Evolutionary conservation across 2,888 invertebrate genomes (phyloP).

Genomic region (Synergus laeviventris): DNA sequence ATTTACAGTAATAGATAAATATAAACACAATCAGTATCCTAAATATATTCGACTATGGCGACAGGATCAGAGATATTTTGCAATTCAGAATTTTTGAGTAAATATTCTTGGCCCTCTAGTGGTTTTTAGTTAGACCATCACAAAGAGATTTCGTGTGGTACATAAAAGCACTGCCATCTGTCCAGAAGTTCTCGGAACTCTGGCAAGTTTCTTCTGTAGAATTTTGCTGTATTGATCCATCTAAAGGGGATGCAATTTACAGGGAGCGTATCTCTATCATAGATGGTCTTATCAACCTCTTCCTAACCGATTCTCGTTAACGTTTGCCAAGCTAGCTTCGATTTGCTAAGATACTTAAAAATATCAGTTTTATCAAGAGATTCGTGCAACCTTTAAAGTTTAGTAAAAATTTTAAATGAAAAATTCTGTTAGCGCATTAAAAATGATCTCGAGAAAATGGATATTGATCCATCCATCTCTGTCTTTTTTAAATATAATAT

Average conservation of each 20-base stretch:
- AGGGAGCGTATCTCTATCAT: constrained; percentile 40
- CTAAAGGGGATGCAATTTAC: constrained; percentile 12
- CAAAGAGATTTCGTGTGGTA: constrained; percentile 44
- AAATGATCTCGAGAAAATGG: no score
- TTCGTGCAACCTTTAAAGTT: no score
- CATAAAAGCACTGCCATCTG: constrained; percentile 58
- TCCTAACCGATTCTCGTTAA: constrained; percentile 71
- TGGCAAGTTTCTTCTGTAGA: constrained; percentile 39
- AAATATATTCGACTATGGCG: no score
- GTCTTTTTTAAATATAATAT: not conserved
- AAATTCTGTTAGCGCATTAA: no score
- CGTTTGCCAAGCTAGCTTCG: not conserved
- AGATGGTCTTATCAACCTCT: constrained; percentile 58
- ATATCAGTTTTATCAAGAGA: not conserved
- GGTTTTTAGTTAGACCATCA: not conserved
- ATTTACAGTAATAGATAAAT: no score
- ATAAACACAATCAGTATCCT: no score
- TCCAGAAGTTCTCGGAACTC: constrained; percentile 46
- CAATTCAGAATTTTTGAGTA: not conserved
- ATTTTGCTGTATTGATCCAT: constrained; percentile 58
- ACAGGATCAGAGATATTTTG: not conserved
- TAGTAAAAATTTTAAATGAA: no score
- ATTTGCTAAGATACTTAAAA: not conserved
- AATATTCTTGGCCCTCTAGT: not conserved
- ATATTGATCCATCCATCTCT: no score